These are phyloP conservation scores for Agelas oroides DNA, from an alignment of 37 sponge, comb jelly and placozoan genomes.

Conservation along the genomic window DNA sequence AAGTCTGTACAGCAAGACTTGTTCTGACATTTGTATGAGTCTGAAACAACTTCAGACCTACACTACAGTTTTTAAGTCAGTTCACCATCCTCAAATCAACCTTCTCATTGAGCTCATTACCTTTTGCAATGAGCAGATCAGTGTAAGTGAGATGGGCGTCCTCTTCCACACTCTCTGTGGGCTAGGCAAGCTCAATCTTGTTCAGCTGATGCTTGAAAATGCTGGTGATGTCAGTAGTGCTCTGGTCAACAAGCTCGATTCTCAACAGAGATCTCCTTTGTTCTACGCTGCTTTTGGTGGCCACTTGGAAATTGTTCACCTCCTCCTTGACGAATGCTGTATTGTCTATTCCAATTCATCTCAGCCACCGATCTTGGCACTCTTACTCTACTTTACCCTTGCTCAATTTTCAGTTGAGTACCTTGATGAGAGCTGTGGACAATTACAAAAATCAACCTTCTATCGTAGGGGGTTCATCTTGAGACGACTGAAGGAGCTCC, in stretches of 20 bases:
- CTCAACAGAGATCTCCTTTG: conserved; percentile 27
- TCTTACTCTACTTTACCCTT: not conserved
- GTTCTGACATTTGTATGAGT: too few relatives aligned
- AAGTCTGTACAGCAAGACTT: too few relatives aligned
- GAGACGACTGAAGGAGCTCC: not conserved
- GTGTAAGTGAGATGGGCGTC: not conserved
- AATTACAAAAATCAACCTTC: too few relatives aligned
- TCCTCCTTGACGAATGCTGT: conserved; percentile 32
- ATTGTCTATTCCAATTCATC: not conserved
- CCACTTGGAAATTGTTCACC: conserved; percentile 38
- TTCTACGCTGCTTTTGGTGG: conserved; percentile 61
- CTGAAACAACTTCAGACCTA: too few relatives aligned
- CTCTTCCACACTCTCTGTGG: conserved; percentile 22
- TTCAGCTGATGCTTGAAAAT: not conserved
- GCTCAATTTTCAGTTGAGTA: too few relatives aligned
- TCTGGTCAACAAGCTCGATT: conserved; percentile 8
- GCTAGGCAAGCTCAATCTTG: not conserved
- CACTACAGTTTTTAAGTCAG: too few relatives aligned
- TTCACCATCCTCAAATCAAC: not conserved
- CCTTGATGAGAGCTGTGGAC: too few relatives aligned
- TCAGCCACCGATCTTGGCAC: not conserved
- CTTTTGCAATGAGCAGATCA: too few relatives aligned
- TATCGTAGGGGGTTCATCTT: too few relatives aligned
- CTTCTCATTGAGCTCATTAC: not conserved
- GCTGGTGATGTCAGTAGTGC: not conserved